Base-by-base conservation (phyloP, 2,888 invertebrate species). In the Neoascia interrupta region DNA sequence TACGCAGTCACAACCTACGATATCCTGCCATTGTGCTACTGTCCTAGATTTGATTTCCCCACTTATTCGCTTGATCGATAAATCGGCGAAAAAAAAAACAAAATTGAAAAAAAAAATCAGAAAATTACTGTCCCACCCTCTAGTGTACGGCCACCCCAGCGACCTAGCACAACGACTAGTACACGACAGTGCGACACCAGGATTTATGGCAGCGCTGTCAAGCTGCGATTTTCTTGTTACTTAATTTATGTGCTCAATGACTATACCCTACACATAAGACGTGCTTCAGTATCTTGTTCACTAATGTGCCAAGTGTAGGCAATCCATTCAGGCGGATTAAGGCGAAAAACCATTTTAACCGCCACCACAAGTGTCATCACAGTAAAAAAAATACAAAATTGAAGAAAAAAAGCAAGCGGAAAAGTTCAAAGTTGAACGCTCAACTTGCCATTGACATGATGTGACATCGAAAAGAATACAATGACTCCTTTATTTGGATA, bases 351-450 rank as follows among this genome's bases (percentile, higher is more conserved):
- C 39, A 64, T 49, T 58, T 41, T 37, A 73, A 58, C 34, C 19
- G 34, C 39, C 45, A 15, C 73, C 36, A 21, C 26, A 66, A 72
- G 53, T 66, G 72, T 73, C 60, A 60, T 21, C 47, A 56, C n/a
- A n/a, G n/a, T n/a, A n/a, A n/a, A n/a, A n/a, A n/a, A n/a, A n/a
- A n/a, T n/a, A 21, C 47, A 36, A 34, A 21, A 21, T n/a, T 5
- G 28, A 23, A 34, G 13, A 56, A 34, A 34, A 41, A 39, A 13
- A 28, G n/a, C 31, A 31, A 31, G n/a, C 8, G n/a, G 31, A 34
- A 36, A 73, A 79, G 79, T 73, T 79, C 79, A 79, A 79, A 79
- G 79, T 73, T 79, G 61, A 79, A 79, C 60, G 79, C 73, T 79
- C 79, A 79, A 73, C 60, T 73, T 79, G 66, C 66, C 79, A 79